phyloP scores from a whole-genome alignment of 2,888 invertebrate genomes.

The Drosophila koepferae region DNA sequence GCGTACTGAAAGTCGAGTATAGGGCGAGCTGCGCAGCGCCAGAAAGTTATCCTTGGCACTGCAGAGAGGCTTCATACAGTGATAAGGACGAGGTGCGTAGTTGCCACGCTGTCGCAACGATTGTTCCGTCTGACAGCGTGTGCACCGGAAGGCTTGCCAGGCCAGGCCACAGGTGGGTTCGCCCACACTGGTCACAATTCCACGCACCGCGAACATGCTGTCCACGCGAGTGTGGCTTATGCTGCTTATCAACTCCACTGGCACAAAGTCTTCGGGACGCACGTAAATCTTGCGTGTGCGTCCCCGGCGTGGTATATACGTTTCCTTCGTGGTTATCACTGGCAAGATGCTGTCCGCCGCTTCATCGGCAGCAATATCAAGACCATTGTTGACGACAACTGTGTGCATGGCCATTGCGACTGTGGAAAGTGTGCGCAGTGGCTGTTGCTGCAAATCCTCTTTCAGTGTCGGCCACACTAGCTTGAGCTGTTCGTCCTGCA shows the following conservation, averaged over 20 bases:
- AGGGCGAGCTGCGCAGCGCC: constrained; percentile 87
- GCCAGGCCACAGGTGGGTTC: constrained; percentile 90
- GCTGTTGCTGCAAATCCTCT: constrained; percentile 89
- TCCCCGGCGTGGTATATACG: constrained; percentile 56
- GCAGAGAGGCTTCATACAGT: constrained; percentile 72
- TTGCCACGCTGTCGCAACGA: constrained; percentile 87
- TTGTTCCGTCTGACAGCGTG: constrained; percentile 86
- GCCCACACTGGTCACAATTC: constrained; percentile 93
- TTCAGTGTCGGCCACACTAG: constrained; percentile 88
- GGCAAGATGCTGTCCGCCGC: constrained; percentile 22
- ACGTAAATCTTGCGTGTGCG: constrained; percentile 84
- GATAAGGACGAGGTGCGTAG: constrained; percentile 59
- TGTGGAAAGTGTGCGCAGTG: constrained; percentile 89
- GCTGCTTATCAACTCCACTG: constrained; percentile 86
- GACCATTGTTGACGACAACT: constrained; percentile 50
- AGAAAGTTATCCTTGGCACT: constrained; percentile 86
- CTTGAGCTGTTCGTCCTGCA: constrained; percentile 87
- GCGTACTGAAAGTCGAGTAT: constrained; percentile 91
- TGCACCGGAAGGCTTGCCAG: constrained; percentile 89
- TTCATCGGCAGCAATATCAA: constrained; percentile 47
- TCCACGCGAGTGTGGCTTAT: constrained; percentile 86
- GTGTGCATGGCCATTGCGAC: constrained; percentile 90
- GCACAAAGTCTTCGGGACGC: constrained; percentile 88
- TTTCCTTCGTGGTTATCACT: constrained; percentile 9
- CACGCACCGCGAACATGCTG: constrained; percentile 91